Evolutionary conservation across 2,888 invertebrate genomes (phyloP).

Genomic region (Arctia plantaginis): DNA sequence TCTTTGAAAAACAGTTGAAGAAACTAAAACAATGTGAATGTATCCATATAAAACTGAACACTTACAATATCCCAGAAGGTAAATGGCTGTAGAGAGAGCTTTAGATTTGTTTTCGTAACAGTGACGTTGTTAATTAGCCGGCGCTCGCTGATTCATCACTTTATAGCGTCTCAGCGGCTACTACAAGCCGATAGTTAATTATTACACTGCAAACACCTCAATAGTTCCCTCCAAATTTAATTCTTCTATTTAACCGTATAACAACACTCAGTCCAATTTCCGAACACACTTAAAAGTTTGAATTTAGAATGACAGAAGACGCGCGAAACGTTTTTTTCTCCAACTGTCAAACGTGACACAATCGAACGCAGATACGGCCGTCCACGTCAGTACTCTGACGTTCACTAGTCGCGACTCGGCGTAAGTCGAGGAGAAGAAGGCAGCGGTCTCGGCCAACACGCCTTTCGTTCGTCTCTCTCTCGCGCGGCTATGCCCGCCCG

Average conservation of each 20-base stretch:
- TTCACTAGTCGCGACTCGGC: conserved; percentile 84
- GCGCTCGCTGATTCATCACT: conserved; percentile 86
- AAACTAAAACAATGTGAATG: conserved; percentile 8
- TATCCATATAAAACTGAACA: conserved; percentile 43
- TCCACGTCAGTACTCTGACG: conserved; percentile 83
- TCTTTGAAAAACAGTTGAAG: conserved; percentile 6
- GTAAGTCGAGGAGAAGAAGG: conserved; percentile 86
- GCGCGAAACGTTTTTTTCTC: conserved; percentile 80
- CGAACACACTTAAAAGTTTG: conserved; percentile 77
- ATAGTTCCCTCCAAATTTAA: conserved; percentile 56
- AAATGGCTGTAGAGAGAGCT: conserved; percentile 62
- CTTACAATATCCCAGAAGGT: conserved; percentile 78
- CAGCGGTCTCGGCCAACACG: conserved; percentile 85
- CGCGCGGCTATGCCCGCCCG: conserved; percentile 81
- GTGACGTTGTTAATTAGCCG: conserved; percentile 83
- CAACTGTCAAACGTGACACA: conserved; percentile 73
- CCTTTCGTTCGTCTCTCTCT: conserved; percentile 85
- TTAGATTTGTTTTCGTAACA: conserved; percentile 82
- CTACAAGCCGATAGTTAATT: conserved; percentile 73
- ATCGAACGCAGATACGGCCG: conserved; percentile 73
- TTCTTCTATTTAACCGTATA: conserved; percentile 51
- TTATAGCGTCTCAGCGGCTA: conserved; percentile 82
- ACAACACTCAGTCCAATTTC: conserved; percentile 65
- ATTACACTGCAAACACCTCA: conserved; percentile 72
- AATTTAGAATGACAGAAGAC: conserved; percentile 74